Evolutionary conservation across 92 coral and sea anemone species (phyloP), one percentile per base, ranked within the genome.

Genomic region (Epizoanthus scotinus): DNA sequence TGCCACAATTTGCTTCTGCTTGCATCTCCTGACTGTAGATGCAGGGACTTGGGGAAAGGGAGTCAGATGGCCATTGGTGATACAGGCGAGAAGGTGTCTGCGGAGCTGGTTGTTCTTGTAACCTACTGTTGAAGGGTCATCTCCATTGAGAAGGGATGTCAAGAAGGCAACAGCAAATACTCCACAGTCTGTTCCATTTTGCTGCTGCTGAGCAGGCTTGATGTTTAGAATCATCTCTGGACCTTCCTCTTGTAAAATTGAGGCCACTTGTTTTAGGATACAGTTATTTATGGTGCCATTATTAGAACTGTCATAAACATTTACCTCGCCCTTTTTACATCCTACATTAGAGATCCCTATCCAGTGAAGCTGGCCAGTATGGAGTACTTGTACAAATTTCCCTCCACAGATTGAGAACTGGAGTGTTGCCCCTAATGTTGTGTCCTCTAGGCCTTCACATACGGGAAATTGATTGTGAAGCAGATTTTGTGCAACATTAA

Each of bases 351-450:
- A 71, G 9, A 78, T 75, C 27, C 88, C 84, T 25, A 90, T 85
- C 93, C 90, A 86, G 78, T 90, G 93, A n/a, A 83, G 31, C 40
- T 69, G 66, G 18, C 90, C 88, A 73, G 84, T 84, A 29, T 86
- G 90, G 5, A 90, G 66, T 6, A 86, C 71, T 66, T 90, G 93
- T 15, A 70, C 84, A 82, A 90, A 90, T 17, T 90, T 84, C 18
- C 90, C 93, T 63, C 83, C 65, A 28, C 49, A 66, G 19, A 82
- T 72, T 8, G 80, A 64, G 40, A 90, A 90, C 17, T 65, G 47
- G 29, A 67, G 44, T 6, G 68, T 64, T 2, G 90, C 58, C 3
- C 90, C 93, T 55, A 88, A 85, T 59, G 82, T 66, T 2, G 89
- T 85, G 77, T 84, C 81, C 70, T 90, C 90, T 49, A 90, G 75